Evolutionary conservation across 2,888 invertebrate genomes (phyloP).

Genomic region (Malacosoma neustria): DNA sequence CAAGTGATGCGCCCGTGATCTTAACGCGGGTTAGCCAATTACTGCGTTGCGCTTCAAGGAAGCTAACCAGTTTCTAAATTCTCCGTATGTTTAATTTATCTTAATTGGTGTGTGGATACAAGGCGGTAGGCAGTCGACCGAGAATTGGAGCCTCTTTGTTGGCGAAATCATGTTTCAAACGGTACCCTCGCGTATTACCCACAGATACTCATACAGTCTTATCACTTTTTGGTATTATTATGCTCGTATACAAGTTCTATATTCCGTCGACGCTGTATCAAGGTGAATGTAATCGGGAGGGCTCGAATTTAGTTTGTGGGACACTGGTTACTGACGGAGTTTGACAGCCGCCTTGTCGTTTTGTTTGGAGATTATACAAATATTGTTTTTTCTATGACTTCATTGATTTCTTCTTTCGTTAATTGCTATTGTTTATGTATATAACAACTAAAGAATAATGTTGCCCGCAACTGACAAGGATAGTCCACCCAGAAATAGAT

Average conservation of each 20-base stretch:
- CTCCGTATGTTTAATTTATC: slow-evolving; percentile 71
- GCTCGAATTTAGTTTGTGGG: slow-evolving; percentile 7
- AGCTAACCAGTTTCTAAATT: slow-evolving; percentile 73
- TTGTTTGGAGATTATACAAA: slow-evolving; percentile 14
- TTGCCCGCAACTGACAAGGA: too few relatives aligned
- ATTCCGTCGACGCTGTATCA: not conserved
- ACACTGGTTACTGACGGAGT: slow-evolving; percentile 11
- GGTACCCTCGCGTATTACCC: slow-evolving; percentile 46
- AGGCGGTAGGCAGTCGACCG: slow-evolving; percentile 61
- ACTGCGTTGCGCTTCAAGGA: slow-evolving; percentile 71
- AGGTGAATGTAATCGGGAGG: not conserved
- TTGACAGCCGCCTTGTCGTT: slow-evolving; percentile 11
- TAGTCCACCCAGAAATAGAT: not conserved
- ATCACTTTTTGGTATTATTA: slow-evolving; percentile 27
- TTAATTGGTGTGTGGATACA: slow-evolving; percentile 69
- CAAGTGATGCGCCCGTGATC: slow-evolving; percentile 57
- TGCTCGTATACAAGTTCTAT: slow-evolving; percentile 1
- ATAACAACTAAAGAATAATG: too few relatives aligned
- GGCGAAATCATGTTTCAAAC: slow-evolving; percentile 57
- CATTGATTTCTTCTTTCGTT: not conserved
- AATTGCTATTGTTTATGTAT: not conserved
- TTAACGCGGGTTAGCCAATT: slow-evolving; percentile 65
- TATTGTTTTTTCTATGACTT: slow-evolving; percentile 6
- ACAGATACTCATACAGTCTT: slow-evolving; percentile 27
- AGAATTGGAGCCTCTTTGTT: slow-evolving; percentile 63